Base-by-base conservation (phyloP, 1,140 invertebrate genomes). In the Pogonomyrmex californicus region DNA sequence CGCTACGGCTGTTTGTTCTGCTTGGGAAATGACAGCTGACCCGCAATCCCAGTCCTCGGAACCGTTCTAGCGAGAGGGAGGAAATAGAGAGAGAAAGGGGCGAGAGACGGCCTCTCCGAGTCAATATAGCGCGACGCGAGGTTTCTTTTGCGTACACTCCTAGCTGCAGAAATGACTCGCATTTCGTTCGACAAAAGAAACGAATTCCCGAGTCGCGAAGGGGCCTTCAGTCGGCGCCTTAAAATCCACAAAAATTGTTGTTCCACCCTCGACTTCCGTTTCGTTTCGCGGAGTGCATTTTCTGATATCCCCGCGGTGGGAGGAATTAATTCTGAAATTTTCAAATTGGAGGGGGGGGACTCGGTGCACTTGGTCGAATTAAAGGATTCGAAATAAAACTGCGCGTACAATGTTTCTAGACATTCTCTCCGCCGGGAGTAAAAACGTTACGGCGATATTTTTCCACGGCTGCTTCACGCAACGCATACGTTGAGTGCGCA, bases 11-110 rank as follows among this genome's bases (percentile, higher is more conserved):
- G 81, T 91, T 91, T 91, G 86, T 90, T 91, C 89, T 91, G 88
- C 77, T 77, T 91, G 89, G 89, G 89, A 91, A 91, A 90, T 91
- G 89, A 91, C 89, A 91, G 89, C 89, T 91, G 89, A 91, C 73
- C 82, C 89, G 89, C 89, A 90, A 90, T 90, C 89, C 89, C 86
- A 44, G 77, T 85, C 86, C 82, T 91, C 77, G 44, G 81, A 91
- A 88, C 79, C 60, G 88, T 60, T 83, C 76, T 60, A 58, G 86
- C 65, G 73, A 33, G 70, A 73, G 77, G 49, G 78, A 77, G 47
- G 56, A 68, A 76, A 36, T 14, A 58, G 23, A 49, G n/a, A 49
- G n/a, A 66, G 63, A 58, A 58, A 41, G 54, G 65, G 51, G 49
- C 54, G 58, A 58, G 62, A 75, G 78, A 62, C 23, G 38, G 36